Conservation (phyloP, 2,797 vertebrate genomes). For the Paguma larvata region DNA sequence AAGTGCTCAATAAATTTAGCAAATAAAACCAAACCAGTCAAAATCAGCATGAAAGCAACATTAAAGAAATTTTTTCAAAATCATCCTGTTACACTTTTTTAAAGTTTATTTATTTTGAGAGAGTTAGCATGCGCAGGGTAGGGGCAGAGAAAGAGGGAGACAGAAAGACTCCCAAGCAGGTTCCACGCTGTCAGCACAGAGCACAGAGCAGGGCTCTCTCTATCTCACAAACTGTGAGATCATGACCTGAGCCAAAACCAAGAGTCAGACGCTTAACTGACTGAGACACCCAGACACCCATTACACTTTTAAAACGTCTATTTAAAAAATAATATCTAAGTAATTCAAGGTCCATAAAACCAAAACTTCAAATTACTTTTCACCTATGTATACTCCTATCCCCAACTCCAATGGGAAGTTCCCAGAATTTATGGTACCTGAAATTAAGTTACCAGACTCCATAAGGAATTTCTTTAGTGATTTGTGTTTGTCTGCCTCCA, state of each 20-base stretch:
- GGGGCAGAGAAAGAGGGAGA: too few species aligned
- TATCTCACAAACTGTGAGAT: too few species aligned
- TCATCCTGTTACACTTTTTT: background rate
- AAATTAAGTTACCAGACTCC: background rate
- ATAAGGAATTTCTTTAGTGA: background rate
- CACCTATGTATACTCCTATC: background rate
- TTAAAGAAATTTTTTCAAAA: slow-evolving; percentile 44
- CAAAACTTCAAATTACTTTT: slow-evolving; percentile 21
- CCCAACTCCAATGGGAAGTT: background rate
- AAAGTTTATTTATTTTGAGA: too few species aligned
- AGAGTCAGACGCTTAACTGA: too few species aligned
- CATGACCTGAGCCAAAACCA: too few species aligned
- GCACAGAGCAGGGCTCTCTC: too few species aligned
- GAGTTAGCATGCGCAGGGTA: too few species aligned
- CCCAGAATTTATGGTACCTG: background rate
- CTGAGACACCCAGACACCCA: too few species aligned
- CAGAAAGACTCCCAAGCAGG: too few species aligned
- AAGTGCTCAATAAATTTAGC: slow-evolving; percentile 20
- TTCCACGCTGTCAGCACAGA: too few species aligned
- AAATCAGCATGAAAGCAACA: slow-evolving; percentile 24
- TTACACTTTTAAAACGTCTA: slow-evolving; percentile 33
- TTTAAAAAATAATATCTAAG: slow-evolving; percentile 36
- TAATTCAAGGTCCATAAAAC: slow-evolving; percentile 28
- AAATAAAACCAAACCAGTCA: slow-evolving; percentile 61
- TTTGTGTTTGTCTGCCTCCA: background rate